Evolutionary conservation across 2,797 vertebrate species (phyloP).

Genomic region (Petrocephalus schoutedeni): DNA sequence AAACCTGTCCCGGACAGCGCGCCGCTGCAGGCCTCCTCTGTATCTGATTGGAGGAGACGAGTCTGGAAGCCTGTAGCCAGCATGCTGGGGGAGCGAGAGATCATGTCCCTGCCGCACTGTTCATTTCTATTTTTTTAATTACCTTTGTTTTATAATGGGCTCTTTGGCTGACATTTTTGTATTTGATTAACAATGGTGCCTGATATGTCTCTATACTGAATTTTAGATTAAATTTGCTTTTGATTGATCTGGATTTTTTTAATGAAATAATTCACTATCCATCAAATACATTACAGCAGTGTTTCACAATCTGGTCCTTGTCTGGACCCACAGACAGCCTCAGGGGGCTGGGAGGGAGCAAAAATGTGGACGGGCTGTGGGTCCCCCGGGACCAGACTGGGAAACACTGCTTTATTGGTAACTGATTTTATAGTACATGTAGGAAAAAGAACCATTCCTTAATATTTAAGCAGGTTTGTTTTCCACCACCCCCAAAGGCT

Average conservation of each 20-base stretch:
- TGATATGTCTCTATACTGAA: not conserved
- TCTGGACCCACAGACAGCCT: not conserved
- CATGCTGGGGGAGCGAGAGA: not conserved
- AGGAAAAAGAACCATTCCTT: not conserved
- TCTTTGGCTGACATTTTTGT: not conserved
- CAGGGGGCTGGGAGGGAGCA: not conserved
- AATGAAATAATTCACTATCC: not conserved
- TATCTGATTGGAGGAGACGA: not conserved
- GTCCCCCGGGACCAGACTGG: not conserved
- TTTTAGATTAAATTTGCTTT: conserved; percentile 13
- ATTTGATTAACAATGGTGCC: conserved; percentile 10
- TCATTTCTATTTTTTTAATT: not conserved
- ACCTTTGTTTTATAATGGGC: conserved; percentile 14
- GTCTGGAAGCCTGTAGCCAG: not conserved
- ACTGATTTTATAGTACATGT: not conserved
- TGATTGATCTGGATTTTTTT: not conserved
- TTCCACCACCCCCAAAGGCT: not conserved
- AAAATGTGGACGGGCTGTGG: not conserved
- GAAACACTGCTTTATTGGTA: not conserved
- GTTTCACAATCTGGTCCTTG: not conserved
- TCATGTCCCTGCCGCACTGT: not conserved
- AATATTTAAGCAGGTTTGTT: not conserved
- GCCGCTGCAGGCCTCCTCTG: not conserved
- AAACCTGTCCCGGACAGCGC: not conserved
- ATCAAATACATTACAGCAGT: not conserved